A percentile compares a stretch with the other conserved stretches of the same genome.
Evolutionary conservation across 2,797 vertebrate species (phyloP).

Genomic region (Oophaga sylvatica): DNA sequence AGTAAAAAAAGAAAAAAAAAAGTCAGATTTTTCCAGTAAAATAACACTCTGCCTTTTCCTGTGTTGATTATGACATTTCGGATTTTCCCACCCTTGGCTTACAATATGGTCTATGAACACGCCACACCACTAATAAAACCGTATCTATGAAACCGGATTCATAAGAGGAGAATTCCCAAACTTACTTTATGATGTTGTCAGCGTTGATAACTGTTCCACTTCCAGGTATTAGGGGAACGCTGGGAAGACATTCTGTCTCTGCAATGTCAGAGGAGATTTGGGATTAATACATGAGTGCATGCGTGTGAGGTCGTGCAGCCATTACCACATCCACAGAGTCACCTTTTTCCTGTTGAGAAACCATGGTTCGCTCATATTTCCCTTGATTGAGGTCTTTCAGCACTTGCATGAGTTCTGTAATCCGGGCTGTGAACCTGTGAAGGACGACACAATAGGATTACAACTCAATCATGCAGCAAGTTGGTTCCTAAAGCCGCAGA

Average conservation of each 20-base stretch:
- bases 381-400: constrained; percentile 92
- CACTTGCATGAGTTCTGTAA: constrained; percentile 95
- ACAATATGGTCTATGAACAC: neutral
- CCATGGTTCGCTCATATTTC: constrained; percentile 95
- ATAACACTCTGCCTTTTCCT: constrained; percentile 8
- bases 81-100: neutral
- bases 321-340: constrained; percentile 39
- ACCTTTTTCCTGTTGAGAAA: constrained; percentile 88
- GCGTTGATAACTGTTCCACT: constrained; percentile 85
- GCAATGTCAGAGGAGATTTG: constrained; percentile 62
- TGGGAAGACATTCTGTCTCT: constrained; percentile 74
- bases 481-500: too few species aligned
- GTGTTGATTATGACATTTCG: neutral
- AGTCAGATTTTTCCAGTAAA: neutral
- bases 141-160: neutral
- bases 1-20: neutral
- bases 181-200: constrained; percentile 94
- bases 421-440: constrained; percentile 90
- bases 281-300: constrained; percentile 38
- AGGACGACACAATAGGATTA: neutral
- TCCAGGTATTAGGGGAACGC: constrained; percentile 82
- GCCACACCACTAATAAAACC: neutral
- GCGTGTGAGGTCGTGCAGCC: neutral
- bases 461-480: neutral
- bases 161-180: constrained; percentile 31